These are phyloP conservation scores for Rallus crepitans DNA, from an alignment of 2,797 vertebrate species.

Conservation along the genomic window DNA sequence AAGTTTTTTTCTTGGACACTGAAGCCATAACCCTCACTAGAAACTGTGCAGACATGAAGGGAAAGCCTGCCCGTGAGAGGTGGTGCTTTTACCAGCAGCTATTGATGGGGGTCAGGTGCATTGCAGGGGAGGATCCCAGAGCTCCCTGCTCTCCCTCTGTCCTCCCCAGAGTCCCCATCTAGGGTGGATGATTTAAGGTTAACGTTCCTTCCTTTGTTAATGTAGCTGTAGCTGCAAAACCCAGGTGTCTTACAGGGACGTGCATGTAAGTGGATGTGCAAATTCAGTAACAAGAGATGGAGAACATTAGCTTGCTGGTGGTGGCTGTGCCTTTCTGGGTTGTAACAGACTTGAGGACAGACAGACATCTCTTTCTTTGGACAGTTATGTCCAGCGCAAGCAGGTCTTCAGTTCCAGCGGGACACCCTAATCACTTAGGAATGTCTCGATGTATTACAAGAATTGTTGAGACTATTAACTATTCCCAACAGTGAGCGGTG, in stretches of 20 bases:
- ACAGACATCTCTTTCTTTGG: not conserved
- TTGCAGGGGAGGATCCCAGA: not conserved
- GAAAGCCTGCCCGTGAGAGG: not conserved
- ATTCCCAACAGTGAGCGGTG: not conserved
- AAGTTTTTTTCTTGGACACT: not conserved
- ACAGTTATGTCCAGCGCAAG: not conserved
- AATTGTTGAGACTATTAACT: not conserved
- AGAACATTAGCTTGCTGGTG: not conserved
- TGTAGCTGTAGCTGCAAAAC: not conserved
- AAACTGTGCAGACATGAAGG: not conserved
- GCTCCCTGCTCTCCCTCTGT: not conserved
- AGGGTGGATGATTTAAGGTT: not conserved
- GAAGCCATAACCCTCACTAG: not conserved
- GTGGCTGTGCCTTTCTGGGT: not conserved
- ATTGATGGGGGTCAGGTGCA: not conserved
- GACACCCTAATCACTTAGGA: not conserved
- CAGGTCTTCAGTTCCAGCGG: not conserved
- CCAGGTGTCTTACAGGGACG: not conserved
- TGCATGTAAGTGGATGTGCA: not conserved
- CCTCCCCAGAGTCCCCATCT: not conserved
- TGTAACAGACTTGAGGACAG: not conserved
- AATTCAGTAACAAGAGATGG: not conserved
- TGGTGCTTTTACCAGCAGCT: not conserved
- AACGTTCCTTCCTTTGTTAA: not conserved
- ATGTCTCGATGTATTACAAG: not conserved